A percentile compares a stretch with the other conserved stretches of the same genome.
Evolutionary conservation across 2,113 vertebrate genomes (phyloP).

Genomic region (Sialia sialis): DNA sequence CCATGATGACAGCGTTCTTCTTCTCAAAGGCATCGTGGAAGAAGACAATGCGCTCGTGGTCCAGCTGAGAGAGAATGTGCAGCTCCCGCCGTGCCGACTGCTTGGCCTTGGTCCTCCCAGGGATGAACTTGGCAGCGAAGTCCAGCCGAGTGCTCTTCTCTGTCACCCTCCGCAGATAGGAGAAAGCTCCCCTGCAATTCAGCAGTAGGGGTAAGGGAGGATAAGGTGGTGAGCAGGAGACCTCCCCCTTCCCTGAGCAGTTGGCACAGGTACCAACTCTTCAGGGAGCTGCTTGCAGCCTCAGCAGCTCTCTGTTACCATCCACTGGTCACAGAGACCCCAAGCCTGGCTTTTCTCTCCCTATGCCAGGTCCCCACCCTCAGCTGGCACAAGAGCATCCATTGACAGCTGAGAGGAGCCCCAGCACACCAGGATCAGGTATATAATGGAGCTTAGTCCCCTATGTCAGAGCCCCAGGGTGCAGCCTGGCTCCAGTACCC

Average conservation of each 20-base stretch:
- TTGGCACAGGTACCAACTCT: not conserved
- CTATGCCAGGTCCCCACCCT: not conserved
- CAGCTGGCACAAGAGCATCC: not conserved
- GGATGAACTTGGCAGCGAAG: slow-evolving; percentile 93
- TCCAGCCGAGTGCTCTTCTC: slow-evolving; percentile 85
- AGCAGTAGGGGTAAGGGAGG: not conserved
- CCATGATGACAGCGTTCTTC: slow-evolving; percentile 85
- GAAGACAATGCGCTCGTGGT: slow-evolving; percentile 88
- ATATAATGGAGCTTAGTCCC: not conserved
- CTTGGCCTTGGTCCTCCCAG: slow-evolving; percentile 88
- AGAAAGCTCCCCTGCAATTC: slow-evolving; percentile 87
- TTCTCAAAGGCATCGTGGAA: slow-evolving; percentile 97
- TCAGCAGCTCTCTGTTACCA: not conserved
- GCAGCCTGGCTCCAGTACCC: not conserved
- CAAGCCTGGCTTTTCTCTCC: not conserved
- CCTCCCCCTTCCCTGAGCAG: not conserved
- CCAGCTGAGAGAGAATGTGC: slow-evolving; percentile 85
- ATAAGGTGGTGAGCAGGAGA: not conserved
- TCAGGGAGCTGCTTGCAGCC: not conserved
- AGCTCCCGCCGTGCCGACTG: slow-evolving; percentile 83
- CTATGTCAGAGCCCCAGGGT: fast-evolving
- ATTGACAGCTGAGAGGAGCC: not conserved
- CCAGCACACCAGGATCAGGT: not conserved
- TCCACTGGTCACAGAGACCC: not conserved
- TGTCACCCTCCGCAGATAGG: slow-evolving; percentile 90